These are phyloP conservation scores for Erethizon dorsatum DNA, from an alignment of 2,797 vertebrate genomes.

Conservation along the genomic window DNA sequence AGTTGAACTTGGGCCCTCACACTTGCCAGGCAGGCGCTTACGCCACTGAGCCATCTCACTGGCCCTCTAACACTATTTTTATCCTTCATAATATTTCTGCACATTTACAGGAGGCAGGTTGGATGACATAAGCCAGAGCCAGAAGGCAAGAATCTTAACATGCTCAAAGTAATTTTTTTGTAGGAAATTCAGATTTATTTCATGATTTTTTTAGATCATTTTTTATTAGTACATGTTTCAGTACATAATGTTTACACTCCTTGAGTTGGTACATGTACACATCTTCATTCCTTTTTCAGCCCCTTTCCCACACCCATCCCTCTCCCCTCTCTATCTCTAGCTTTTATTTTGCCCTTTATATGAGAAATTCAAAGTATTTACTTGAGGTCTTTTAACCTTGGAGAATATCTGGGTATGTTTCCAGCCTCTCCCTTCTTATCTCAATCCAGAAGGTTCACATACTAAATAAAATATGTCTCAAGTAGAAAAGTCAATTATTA, in stretches of 20 bases:
- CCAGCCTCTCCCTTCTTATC: conserved; percentile 53
- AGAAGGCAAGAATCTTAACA: background rate
- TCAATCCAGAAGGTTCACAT: conserved; percentile 15
- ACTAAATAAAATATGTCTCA: conserved; percentile 42
- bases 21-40: too few species aligned
- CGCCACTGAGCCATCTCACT: too few species aligned
- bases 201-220: background rate
- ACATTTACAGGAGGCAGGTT: background rate
- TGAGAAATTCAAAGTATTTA: background rate
- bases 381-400: background rate
- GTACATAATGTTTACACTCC: background rate
- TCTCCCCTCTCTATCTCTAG: background rate
- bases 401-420: background rate
- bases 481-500: conserved; percentile 29
- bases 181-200: background rate
- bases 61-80: background rate
- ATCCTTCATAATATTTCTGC: background rate
- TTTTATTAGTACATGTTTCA: background rate
- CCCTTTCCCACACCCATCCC: background rate
- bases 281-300: background rate
- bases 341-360: background rate
- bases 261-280: background rate
- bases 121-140: background rate
- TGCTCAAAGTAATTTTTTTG: background rate
- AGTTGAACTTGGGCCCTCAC: too few species aligned